phyloP scores from a whole-genome alignment of 2,888 invertebrate genomes.

The Lasiommata megera region DNA sequence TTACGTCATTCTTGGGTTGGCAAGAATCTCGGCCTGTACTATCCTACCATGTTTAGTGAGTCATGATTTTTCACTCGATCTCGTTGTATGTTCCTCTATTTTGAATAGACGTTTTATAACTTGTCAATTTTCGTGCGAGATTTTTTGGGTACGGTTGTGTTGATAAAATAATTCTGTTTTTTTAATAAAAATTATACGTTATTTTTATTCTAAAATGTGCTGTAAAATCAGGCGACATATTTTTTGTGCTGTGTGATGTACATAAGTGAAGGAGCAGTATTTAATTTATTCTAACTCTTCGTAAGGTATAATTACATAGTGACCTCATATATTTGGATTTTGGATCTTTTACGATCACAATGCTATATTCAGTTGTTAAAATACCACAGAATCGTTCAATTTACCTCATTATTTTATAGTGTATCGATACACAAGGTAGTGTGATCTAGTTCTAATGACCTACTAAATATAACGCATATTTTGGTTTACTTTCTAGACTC shows the following conservation, averaged over 20 bases:
- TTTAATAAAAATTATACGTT: conserved; percentile 26
- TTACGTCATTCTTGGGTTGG: conserved; percentile 69
- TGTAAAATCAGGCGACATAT: background rate
- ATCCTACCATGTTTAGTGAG: conserved; percentile 45
- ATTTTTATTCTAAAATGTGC: conserved; percentile 4
- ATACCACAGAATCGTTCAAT: conserved; percentile 9
- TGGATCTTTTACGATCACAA: conserved; percentile 27
- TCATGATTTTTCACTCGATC: conserved; percentile 18
- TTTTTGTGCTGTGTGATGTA: conserved; percentile 27
- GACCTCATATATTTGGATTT: conserved; percentile 54
- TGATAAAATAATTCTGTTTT: conserved; percentile 24
- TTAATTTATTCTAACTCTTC: background rate
- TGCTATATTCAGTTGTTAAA: background rate
- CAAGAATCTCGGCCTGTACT: conserved; percentile 48
- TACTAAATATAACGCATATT: conserved; percentile 27
- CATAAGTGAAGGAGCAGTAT: conserved; percentile 3
- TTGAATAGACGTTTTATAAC: conserved; percentile 18
- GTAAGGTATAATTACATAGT: conserved; percentile 34
- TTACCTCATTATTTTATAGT: background rate
- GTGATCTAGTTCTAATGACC: conserved; percentile 31
- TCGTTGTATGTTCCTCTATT: conserved; percentile 13
- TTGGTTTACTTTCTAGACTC: conserved; percentile 23
- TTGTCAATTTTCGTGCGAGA: conserved; percentile 47
- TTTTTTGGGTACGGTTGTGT: conserved; percentile 50
- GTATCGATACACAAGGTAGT: conserved; percentile 14